phyloP scores from a whole-genome alignment of 2,888 invertebrate species.

The Agrochola lota region DNA sequence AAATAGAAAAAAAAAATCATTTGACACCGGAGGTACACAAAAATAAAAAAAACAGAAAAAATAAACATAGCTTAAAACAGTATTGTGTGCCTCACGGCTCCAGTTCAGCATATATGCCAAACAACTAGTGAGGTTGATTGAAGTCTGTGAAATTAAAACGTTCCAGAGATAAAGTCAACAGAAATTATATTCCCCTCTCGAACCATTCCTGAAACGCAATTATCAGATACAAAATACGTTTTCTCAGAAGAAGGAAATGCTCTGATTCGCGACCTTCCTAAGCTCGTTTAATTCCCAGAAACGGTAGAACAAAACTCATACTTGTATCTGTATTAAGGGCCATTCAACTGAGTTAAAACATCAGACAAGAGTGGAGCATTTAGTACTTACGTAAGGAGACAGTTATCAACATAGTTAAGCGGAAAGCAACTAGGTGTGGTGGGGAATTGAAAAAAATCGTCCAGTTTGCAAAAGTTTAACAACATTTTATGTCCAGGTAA shows the following conservation, averaged over 20 bases:
- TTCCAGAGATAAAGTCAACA: slow-evolving; percentile 6
- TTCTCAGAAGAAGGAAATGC: slow-evolving; percentile 15
- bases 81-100: too few relatives aligned
- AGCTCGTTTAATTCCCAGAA: slow-evolving; percentile 39
- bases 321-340: slow-evolving; percentile 1
- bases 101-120: too few relatives aligned
- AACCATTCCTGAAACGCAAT: slow-evolving; percentile 16
- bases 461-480: neutral
- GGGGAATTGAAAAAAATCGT: neutral
- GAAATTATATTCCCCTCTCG: slow-evolving; percentile 1
- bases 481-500: too few relatives aligned
- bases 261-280: slow-evolving; percentile 7
- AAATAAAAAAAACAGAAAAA: too few relatives aligned
- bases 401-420: neutral
- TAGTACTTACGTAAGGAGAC: slow-evolving; percentile 11
- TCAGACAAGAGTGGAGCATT: slow-evolving; percentile 9
- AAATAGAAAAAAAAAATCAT: too few relatives aligned
- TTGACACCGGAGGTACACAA: too few relatives aligned
- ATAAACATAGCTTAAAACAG: too few relatives aligned
- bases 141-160: neutral
- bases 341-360: slow-evolving; percentile 30
- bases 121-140: neutral
- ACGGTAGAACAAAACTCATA: slow-evolving; percentile 19
- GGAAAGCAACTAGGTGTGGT: neutral
- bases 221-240: slow-evolving; percentile 13